A percentile compares a stretch with the other conserved stretches of the same genome.
These are phyloP conservation scores for Darevskia nairensis DNA, from an alignment of 2,797 vertebrate species.

Conservation along the genomic window DNA sequence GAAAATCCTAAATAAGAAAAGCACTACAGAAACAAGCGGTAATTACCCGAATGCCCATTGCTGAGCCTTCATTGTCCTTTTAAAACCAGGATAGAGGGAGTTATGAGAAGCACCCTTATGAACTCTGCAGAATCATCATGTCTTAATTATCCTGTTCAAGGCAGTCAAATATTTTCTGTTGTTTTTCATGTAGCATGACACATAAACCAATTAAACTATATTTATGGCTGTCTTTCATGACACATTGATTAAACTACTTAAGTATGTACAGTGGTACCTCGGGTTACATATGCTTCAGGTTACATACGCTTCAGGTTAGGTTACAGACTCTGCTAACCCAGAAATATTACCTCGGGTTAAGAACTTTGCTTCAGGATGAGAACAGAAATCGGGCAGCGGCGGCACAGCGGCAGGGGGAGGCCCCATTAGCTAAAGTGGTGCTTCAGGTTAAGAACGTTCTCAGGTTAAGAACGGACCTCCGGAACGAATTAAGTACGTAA, in stretches of 20 bases:
- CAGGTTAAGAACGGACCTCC: no score
- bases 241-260: background rate
- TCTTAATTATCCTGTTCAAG: background rate
- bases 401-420: no score
- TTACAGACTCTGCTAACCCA: no score
- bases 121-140: background rate
- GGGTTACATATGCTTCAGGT: no score
- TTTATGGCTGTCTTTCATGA: background rate
- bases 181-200: background rate
- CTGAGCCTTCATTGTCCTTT: background rate
- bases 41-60: background rate
- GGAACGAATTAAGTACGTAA: no score
- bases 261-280: background rate
- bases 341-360: no score
- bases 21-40: conserved; percentile 72
- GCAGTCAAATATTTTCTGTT: background rate
- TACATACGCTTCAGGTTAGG: no score
- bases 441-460: no score
- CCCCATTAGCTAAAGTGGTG: no score
- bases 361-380: no score
- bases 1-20: conserved; percentile 79
- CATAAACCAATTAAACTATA: background rate
- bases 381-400: no score
- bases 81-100: background rate
- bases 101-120: background rate